Evolutionary conservation across 2,888 invertebrate species (phyloP).

Genomic region (Drosophila colorata): DNA sequence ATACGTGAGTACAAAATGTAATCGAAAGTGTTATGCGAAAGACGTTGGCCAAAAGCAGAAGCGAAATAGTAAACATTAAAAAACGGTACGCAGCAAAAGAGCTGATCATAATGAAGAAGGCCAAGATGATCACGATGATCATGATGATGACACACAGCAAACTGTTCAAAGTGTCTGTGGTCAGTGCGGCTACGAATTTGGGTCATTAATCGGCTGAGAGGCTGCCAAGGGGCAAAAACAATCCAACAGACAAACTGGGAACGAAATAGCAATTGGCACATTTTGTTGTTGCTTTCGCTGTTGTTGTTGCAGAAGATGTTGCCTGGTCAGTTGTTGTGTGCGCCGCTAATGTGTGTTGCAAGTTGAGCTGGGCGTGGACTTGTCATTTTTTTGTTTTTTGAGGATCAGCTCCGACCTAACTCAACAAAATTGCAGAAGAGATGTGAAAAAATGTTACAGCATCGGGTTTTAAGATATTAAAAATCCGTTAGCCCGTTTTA

Average conservation of each 20-base stretch:
- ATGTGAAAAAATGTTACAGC: conserved; percentile 15
- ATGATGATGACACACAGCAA: conserved; percentile 42
- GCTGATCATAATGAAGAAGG: conserved; percentile 21
- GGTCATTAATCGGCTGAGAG: conserved; percentile 75
- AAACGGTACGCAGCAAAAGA: conserved; percentile 15
- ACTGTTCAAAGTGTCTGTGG: conserved; percentile 65
- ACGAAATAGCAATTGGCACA: conserved; percentile 53
- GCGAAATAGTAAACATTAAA: conserved; percentile 15
- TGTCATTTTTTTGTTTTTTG: conserved; percentile 4
- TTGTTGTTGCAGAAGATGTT: conserved; percentile 28
- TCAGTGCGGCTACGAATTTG: conserved; percentile 66
- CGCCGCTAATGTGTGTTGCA: conserved; percentile 24
- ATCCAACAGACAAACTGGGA: conserved; percentile 31
- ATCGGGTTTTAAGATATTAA: conserved; percentile 1
- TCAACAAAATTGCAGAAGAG: conserved; percentile 1
- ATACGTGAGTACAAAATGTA: conserved; percentile 61
- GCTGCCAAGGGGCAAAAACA: conserved; percentile 20
- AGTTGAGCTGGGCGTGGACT: conserved; percentile 37
- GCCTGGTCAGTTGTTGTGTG: conserved; percentile 20
- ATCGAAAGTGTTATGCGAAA: conserved; percentile 77
- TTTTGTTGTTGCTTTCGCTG: conserved; percentile 27
- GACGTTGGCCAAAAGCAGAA: conserved; percentile 22
- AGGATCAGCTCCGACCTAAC: conserved; percentile 14
- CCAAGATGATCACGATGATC: conserved; percentile 28
- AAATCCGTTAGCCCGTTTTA: background rate